These are phyloP conservation scores for Myripristis murdjan DNA, from an alignment of 2,797 vertebrate genomes.

Conservation along the genomic window DNA sequence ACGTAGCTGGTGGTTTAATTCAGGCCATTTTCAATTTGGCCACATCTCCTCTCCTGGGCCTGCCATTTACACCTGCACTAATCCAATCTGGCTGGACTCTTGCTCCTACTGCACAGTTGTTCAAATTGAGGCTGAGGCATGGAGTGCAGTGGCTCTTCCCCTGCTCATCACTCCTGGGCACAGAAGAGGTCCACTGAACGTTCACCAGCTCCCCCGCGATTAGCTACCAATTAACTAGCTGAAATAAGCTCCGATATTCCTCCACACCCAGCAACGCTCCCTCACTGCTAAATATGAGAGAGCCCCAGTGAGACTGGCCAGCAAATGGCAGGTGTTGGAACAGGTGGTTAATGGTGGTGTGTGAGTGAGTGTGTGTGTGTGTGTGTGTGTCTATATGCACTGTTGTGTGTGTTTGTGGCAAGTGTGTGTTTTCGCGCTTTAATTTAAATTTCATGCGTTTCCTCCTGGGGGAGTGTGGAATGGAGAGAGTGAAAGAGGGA, in stretches of 20 bases:
- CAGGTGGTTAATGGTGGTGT: slow-evolving; percentile 53
- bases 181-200: slow-evolving; percentile 38
- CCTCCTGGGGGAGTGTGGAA: slow-evolving; percentile 32
- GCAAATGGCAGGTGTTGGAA: slow-evolving; percentile 55
- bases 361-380: background rate
- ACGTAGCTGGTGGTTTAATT: slow-evolving; percentile 64
- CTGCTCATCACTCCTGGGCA: slow-evolving; percentile 54
- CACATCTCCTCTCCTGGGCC: slow-evolving; percentile 50
- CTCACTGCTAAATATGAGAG: slow-evolving; percentile 24
- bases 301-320: slow-evolving; percentile 12
- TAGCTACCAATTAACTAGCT: slow-evolving; percentile 70
- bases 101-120: slow-evolving; percentile 38
- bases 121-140: slow-evolving; percentile 51
- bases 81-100: slow-evolving; percentile 72
- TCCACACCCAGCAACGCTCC: slow-evolving; percentile 33
- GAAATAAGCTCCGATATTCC: slow-evolving; percentile 52
- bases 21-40: slow-evolving; percentile 70
- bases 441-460: slow-evolving; percentile 51
- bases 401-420: background rate
- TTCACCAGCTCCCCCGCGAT: slow-evolving; percentile 52
- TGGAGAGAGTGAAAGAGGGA: slow-evolving; percentile 10
- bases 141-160: slow-evolving; percentile 35
- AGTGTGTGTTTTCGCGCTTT: background rate
- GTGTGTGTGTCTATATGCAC: background rate
- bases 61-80: slow-evolving; percentile 72